These are phyloP conservation scores for Dysmachus trigonus DNA, from an alignment of 2,888 invertebrate species.

Conservation along the genomic window DNA sequence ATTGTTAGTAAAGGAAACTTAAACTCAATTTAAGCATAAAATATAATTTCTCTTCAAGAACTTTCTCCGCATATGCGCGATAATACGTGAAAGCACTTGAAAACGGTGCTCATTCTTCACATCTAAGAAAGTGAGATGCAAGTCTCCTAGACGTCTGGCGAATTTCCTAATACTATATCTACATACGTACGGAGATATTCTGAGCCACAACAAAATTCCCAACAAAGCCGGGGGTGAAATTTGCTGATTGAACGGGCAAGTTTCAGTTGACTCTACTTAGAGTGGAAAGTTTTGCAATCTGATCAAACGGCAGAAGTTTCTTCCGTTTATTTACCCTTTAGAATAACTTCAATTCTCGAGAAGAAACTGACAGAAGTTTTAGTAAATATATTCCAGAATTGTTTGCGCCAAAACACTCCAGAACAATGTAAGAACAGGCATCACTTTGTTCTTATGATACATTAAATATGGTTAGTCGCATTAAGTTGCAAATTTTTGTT, in stretches of 20 bases:
- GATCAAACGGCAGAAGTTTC: not conserved
- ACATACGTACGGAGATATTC: not conserved
- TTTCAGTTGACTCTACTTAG: not conserved
- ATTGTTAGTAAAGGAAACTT: not conserved
- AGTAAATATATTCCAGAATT: not conserved
- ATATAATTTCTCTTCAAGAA: not conserved
- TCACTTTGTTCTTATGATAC: not conserved
- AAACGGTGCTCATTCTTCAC: not conserved
- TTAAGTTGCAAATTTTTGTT: not conserved
- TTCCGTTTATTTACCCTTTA: not conserved
- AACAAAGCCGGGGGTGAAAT: not conserved
- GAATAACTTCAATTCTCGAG: not conserved
- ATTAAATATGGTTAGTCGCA: not conserved
- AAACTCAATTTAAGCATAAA: not conserved
- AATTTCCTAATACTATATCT: not conserved
- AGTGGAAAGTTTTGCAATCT: not conserved
- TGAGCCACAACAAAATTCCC: not conserved
- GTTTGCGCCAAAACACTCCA: not conserved
- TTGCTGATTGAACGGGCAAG: not conserved
- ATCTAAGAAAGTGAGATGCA: not conserved
- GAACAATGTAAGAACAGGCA: not conserved
- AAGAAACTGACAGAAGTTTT: not conserved
- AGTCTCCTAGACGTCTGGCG: not conserved
- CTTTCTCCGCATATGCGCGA: not conserved
- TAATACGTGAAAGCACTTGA: not conserved